Percentiles rank a stretch among this genome's conserved stretches.
These are phyloP conservation scores for Hydractinia symbiolongicarpus DNA, from an alignment of 30 jellyfish, hydroid and myxozoan species.

Conservation along the genomic window DNA sequence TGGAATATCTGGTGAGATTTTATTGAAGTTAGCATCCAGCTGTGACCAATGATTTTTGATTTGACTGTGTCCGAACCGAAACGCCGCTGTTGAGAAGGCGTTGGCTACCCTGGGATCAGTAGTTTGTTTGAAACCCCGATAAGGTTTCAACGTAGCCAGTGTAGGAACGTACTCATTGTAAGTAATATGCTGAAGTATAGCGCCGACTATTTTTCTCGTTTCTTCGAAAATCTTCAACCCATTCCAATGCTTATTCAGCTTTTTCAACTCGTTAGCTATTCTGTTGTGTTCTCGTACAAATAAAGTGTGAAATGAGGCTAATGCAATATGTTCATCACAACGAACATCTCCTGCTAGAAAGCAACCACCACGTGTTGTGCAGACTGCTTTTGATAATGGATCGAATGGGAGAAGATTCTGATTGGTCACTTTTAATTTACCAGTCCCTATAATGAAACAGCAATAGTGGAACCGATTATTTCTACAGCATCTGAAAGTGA, in stretches of 20 bases:
- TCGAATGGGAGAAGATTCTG: neutral
- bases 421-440: neutral
- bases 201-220: slow-evolving; percentile 87
- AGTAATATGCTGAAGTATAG: slow-evolving; percentile 79
- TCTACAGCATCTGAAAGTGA: too few relatives aligned
- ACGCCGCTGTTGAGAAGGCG: slow-evolving; percentile 41
- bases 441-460: neutral
- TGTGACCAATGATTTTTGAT: neutral
- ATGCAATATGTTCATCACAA: slow-evolving; percentile 68
- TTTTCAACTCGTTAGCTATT: slow-evolving; percentile 51
- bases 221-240: slow-evolving; percentile 57
- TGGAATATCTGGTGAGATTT: slow-evolving; percentile 12
- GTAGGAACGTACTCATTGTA: slow-evolving; percentile 67
- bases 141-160: slow-evolving; percentile 42
- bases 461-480: neutral
- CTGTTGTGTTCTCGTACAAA: slow-evolving; percentile 92
- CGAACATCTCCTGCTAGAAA: slow-evolving; percentile 87
- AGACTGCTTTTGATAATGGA: neutral
- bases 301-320: slow-evolving; percentile 64
- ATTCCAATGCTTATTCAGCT: slow-evolving; percentile 63
- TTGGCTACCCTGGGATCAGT: slow-evolving; percentile 56
- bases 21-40: slow-evolving; percentile 30
- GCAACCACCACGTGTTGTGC: slow-evolving; percentile 36
- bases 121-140: slow-evolving; percentile 52
- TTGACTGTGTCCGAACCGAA: slow-evolving; percentile 44